Evolutionary conservation across 2,113 vertebrate species (phyloP).

Genomic region (Sorex fumeus): DNA sequence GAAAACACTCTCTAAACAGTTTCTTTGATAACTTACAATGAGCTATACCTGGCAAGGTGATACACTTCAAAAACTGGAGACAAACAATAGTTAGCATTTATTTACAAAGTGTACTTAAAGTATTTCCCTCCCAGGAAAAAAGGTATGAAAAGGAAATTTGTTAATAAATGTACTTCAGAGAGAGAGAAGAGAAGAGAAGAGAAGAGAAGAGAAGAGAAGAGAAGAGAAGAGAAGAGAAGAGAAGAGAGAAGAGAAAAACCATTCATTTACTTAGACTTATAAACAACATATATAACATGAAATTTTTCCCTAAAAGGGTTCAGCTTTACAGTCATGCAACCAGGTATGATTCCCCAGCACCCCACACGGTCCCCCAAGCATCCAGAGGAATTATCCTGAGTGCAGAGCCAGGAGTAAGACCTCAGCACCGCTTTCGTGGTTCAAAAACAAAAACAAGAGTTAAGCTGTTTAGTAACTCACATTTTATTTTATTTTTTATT

Average conservation of each 20-base stretch:
- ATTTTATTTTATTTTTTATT: background rate
- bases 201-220: no score
- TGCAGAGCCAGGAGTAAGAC: no score
- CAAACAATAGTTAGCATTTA: background rate
- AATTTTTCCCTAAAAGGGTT: no score
- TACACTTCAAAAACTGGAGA: constrained; percentile 2
- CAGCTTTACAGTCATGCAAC: no score
- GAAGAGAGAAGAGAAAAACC: no score
- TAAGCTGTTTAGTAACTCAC: constrained; percentile 15
- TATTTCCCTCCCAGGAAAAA: constrained; percentile 28
- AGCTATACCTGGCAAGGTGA: background rate
- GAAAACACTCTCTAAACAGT: constrained; percentile 34
- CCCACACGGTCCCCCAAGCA: no score
- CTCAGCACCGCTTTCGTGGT: no score
- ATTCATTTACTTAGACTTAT: no score
- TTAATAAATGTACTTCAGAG: background rate
- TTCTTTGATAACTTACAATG: background rate
- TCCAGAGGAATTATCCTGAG: no score
- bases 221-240: background rate
- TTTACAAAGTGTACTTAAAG: background rate
- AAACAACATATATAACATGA: no score
- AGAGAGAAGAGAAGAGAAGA: background rate
- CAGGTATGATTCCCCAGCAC: no score
- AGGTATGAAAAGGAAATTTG: background rate
- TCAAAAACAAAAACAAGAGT: background rate